Percentiles rank a stretch among this genome's conserved stretches.
phyloP scores from a whole-genome alignment of 2,797 vertebrate genomes.

The Trichosurus vulpecula region DNA sequence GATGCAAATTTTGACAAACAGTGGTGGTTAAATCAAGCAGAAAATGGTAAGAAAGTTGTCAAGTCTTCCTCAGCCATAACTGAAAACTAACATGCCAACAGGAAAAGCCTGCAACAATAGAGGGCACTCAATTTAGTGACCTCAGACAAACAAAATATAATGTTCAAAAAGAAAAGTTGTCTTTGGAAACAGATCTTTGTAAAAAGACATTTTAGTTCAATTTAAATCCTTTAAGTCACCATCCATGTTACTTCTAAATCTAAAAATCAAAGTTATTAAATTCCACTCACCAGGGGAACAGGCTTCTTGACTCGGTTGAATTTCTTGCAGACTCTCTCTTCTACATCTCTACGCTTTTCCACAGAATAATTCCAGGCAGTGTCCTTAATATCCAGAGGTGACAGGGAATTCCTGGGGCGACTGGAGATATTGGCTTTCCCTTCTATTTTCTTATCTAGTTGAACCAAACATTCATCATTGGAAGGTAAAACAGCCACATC shows the following conservation, averaged over 20 bases:
- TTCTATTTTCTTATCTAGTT: constrained; percentile 63
- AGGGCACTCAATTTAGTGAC: neutral
- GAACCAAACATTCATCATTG: constrained; percentile 56
- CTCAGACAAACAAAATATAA: constrained; percentile 15
- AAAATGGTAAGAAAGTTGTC: neutral
- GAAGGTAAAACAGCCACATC: constrained; percentile 35
- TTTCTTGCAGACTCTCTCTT: constrained; percentile 57
- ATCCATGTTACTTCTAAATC: neutral
- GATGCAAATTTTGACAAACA: neutral
- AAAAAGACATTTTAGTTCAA: constrained; percentile 28
- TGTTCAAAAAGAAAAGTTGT: constrained; percentile 32
- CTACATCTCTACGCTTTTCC: constrained; percentile 51
- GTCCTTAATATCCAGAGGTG: constrained; percentile 38
- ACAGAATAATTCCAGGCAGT: constrained; percentile 58
- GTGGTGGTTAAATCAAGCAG: neutral
- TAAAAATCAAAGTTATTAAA: neutral
- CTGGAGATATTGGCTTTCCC: constrained; percentile 66
- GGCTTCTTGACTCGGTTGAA: constrained; percentile 74
- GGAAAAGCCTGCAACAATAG: constrained; percentile 25
- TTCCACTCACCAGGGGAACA: constrained; percentile 71
- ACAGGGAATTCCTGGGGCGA: constrained; percentile 60
- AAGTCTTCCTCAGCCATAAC: constrained; percentile 7
- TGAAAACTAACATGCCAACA: constrained; percentile 41
- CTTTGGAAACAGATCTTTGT: constrained; percentile 13
- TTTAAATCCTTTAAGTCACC: neutral